phyloP scores from a whole-genome alignment of 2,888 invertebrate genomes.

The Gryllus longicercus region DNA sequence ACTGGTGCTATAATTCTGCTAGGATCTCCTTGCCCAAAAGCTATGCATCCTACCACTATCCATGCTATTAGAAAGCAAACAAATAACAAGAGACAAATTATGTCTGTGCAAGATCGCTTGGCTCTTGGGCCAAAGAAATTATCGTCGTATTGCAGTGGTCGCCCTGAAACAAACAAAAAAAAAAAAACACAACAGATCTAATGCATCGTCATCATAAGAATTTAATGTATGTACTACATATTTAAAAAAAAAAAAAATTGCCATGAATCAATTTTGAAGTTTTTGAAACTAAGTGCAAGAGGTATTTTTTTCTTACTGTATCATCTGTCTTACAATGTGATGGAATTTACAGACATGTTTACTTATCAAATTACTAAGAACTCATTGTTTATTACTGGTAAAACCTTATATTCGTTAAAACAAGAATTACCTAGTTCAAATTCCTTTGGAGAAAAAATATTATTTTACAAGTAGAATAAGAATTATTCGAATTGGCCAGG shows the following conservation, averaged over 20 bases:
- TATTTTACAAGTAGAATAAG: no score
- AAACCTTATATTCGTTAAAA: no score
- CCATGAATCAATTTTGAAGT: no score
- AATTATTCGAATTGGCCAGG: no score
- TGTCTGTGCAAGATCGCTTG: conserved; percentile 85
- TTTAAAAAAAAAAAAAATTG: no score
- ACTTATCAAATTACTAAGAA: no score
- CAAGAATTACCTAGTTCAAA: no score
- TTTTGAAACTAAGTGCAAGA: conserved; percentile 41
- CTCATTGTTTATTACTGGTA: no score
- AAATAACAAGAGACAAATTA: conserved; percentile 79
- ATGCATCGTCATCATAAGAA: not conserved
- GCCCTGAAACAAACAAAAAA: conserved; percentile 58
- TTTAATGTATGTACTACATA: not conserved
- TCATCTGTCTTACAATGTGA: no score
- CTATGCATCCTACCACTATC: conserved; percentile 71
- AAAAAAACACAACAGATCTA: not conserved
- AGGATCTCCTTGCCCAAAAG: conserved; percentile 69
- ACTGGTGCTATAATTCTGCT: conserved; percentile 71
- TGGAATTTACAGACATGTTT: no score
- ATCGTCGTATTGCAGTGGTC: conserved; percentile 70
- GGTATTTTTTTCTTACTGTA: no score
- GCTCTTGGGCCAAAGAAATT: conserved; percentile 75
- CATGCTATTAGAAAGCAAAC: conserved; percentile 74
- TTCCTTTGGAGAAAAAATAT: no score